These are phyloP conservation scores for Villa cingulata DNA, from an alignment of 2,888 invertebrate species.

Conservation along the genomic window DNA sequence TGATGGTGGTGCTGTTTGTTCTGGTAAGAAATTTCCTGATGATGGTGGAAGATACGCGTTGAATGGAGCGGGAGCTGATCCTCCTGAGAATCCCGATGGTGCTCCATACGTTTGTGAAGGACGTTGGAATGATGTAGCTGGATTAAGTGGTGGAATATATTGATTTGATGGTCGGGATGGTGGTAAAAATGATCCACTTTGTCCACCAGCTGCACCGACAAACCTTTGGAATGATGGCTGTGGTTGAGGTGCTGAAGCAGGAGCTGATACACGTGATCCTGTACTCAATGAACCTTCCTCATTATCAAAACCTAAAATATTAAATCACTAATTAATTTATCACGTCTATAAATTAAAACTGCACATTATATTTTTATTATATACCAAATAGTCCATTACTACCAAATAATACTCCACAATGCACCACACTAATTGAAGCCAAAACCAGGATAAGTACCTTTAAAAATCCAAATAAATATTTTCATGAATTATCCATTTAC, in stretches of 20 bases:
- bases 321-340: too few relatives aligned
- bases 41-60: neutral
- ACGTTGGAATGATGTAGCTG: neutral
- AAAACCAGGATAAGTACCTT: conserved; percentile 5
- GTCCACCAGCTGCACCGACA: neutral
- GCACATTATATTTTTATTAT: too few relatives aligned
- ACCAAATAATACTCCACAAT: neutral
- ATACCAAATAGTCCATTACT: neutral
- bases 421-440: neutral
- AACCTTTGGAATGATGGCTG: neutral
- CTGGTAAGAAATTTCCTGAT: neutral
- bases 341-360: too few relatives aligned
- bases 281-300: neutral
- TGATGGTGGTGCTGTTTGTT: neutral
- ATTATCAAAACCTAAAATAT: neutral
- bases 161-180: neutral
- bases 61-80: neutral
- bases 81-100: neutral
- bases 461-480: neutral
- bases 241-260: neutral
- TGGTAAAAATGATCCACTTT: neutral
- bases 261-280: neutral
- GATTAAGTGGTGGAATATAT: neutral
- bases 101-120: neutral
- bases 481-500: neutral